Base-by-base conservation (phyloP, 2,113 vertebrate species). In the Scolopax mira region DNA sequence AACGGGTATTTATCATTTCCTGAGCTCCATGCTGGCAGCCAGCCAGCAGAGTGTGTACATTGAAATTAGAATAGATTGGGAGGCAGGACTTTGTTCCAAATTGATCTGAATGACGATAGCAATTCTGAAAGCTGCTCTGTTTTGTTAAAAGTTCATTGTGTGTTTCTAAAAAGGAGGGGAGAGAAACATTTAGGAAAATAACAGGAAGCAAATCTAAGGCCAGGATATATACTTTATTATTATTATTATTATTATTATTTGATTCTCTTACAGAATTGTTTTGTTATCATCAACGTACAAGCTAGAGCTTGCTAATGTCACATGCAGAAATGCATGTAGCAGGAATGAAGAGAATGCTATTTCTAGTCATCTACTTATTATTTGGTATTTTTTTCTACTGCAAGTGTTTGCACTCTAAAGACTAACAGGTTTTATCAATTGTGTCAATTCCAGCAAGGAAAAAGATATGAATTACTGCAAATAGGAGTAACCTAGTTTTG, bases 61-160 rank as follows among this genome's bases (percentile, higher is more conserved):
- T 94, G 94, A 97, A 98, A 97, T 97, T 91, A 97, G 94, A 97
- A 97, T 91, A 97, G 95, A 97, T 93, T 61, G 89, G 69, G 92
- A 97, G 85, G 91, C 82, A 89, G 82, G 77, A 89, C 93, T 94
- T 94, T 85, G 73, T 90, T 97, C 91, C 85, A 95, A 95, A 97
- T 95, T 96, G 96, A 96, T 97, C 93, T 90, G 52, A 88, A 95
- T 94, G 95, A 97, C 10, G 72, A 93, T 57, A 97, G 85, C 84
- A 87, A 93, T 80, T 94, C 91, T 95, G 81, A 97, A 93, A 97
- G 83, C 86, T 93, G 88, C 24, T 60, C 84, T 25, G 69, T 33
- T 80, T 87, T 93, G 97, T 97, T 92, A 95, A 97, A 94, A 41
- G 58, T 88, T 96, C 80, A n/a, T 71, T 95, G 84, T 86, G 54